Percentiles rank a stretch among this genome's conserved stretches.
Conservation (phyloP, 2,113 vertebrate genomes). For the Danionella cerebrum region DNA sequence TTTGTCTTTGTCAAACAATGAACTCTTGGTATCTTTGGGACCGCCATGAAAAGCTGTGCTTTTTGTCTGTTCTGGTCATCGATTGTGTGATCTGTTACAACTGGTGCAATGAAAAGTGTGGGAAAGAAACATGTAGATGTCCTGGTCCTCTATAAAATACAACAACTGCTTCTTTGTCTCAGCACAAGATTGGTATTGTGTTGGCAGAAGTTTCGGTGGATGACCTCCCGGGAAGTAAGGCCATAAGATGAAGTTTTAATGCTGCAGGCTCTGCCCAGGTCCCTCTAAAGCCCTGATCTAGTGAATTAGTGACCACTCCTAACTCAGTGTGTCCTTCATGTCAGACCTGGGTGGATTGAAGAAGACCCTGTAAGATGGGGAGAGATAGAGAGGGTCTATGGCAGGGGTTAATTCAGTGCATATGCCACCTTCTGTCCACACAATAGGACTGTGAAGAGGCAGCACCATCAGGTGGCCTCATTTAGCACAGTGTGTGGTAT, state of each 20-base stretch:
- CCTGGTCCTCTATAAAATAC: slow-evolving; percentile 39
- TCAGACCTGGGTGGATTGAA: slow-evolving; percentile 19
- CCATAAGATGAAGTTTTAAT: slow-evolving; percentile 22
- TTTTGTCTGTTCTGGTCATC: slow-evolving; percentile 45
- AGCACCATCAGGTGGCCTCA: slow-evolving; percentile 26
- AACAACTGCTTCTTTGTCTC: slow-evolving; percentile 55
- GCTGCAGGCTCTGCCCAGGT: slow-evolving; percentile 11
- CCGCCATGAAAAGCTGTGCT: slow-evolving; percentile 23
- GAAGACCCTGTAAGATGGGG: slow-evolving; percentile 46
- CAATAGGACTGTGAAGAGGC: slow-evolving; percentile 13
- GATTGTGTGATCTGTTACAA: slow-evolving; percentile 50
- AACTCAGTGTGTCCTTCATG: slow-evolving; percentile 35
- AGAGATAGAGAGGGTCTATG: slow-evolving; percentile 37
- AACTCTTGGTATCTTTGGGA: slow-evolving; percentile 25
- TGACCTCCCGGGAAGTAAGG: slow-evolving; percentile 36
- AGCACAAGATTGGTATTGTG: slow-evolving; percentile 63
- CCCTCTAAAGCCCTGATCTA: slow-evolving; percentile 22
- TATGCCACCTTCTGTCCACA: slow-evolving; percentile 28
- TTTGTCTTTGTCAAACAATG: slow-evolving; percentile 14
- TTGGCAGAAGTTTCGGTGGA: slow-evolving; percentile 54
- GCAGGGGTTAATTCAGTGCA: slow-evolving; percentile 33
- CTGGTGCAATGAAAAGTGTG: slow-evolving; percentile 59
- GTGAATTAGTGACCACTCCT: slow-evolving; percentile 39
- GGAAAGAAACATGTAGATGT: slow-evolving; percentile 60
- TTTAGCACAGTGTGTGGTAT: slow-evolving; percentile 34